phyloP scores from a whole-genome alignment of 2,797 vertebrate species.

The Babyrousa celebensis region DNA sequence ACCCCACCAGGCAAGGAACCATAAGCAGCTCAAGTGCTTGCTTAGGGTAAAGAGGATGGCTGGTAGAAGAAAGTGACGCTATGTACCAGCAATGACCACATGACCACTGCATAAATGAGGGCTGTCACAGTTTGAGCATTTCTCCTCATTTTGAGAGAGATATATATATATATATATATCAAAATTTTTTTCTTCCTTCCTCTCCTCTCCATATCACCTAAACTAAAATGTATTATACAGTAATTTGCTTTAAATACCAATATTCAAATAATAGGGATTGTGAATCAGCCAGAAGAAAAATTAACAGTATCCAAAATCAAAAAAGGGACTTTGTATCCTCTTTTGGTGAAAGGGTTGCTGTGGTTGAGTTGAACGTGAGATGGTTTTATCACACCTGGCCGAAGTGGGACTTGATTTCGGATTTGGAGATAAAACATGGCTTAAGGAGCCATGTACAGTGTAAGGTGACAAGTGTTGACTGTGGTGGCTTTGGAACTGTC shows the following conservation, averaged over 20 bases:
- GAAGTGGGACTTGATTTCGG: background rate
- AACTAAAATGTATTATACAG: background rate
- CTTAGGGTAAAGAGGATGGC: background rate
- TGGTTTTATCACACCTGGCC: background rate
- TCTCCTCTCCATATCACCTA: background rate
- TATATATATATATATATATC: background rate
- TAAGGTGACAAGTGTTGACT: conserved; percentile 1
- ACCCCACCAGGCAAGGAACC: background rate
- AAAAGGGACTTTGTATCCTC: background rate
- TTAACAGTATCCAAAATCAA: background rate
- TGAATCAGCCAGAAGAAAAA: conserved; percentile 16
- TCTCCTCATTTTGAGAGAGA: conserved; percentile 2
- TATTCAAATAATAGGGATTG: conserved; percentile 9
- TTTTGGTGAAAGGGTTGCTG: background rate
- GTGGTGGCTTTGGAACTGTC: conserved; percentile 37
- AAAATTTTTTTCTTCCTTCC: conserved; percentile 8
- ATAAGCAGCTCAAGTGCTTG: background rate
- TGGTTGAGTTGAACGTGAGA: background rate
- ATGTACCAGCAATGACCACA: background rate
- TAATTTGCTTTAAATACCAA: conserved; percentile 22
- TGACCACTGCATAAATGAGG: background rate
- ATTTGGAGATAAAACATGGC: conserved; percentile 34
- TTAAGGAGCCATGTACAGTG: background rate
- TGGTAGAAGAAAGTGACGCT: background rate
- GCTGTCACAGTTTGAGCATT: background rate